A percentile compares a stretch with the other conserved stretches of the same genome.
Conservation (phyloP, 2,888 invertebrate genomes). For the Conistra vaccinii region DNA sequence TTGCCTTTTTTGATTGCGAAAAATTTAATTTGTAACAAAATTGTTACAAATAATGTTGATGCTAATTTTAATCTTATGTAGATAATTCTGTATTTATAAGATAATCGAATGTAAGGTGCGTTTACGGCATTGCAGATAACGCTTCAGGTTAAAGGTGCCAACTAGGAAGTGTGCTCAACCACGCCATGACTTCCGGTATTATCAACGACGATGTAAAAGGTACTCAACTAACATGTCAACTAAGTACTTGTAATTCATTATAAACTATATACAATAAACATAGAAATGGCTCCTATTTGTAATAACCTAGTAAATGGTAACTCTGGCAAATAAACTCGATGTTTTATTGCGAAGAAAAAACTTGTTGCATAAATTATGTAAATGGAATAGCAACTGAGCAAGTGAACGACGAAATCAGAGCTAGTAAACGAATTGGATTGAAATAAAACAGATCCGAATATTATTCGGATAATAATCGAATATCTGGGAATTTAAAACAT, state of each 20-base stretch:
- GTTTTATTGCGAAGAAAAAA: constrained; percentile 45
- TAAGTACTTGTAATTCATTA: constrained; percentile 56
- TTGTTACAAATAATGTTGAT: background rate
- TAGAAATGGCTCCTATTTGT: constrained; percentile 26
- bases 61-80: constrained; percentile 4
- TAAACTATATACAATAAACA: constrained; percentile 22
- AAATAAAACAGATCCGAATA: constrained; percentile 4
- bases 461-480: background rate
- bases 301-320: constrained; percentile 34
- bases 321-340: constrained; percentile 31
- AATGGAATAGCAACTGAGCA: constrained; percentile 10
- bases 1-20: too few species aligned
- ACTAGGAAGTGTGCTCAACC: constrained; percentile 73
- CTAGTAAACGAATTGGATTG: constrained; percentile 12
- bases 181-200: constrained; percentile 71
- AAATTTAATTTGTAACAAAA: too few species aligned
- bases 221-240: constrained; percentile 55
- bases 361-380: constrained; percentile 45
- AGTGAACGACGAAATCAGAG: constrained; percentile 15
- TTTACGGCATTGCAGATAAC: constrained; percentile 55
- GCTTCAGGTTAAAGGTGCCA: constrained; percentile 73
- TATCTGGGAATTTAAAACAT: background rate
- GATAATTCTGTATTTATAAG: constrained; percentile 36
- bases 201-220: constrained; percentile 72
- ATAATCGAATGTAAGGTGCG: constrained; percentile 38